Base-by-base conservation (phyloP, 2,888 invertebrate genomes). In the Dryococelus australis region DNA sequence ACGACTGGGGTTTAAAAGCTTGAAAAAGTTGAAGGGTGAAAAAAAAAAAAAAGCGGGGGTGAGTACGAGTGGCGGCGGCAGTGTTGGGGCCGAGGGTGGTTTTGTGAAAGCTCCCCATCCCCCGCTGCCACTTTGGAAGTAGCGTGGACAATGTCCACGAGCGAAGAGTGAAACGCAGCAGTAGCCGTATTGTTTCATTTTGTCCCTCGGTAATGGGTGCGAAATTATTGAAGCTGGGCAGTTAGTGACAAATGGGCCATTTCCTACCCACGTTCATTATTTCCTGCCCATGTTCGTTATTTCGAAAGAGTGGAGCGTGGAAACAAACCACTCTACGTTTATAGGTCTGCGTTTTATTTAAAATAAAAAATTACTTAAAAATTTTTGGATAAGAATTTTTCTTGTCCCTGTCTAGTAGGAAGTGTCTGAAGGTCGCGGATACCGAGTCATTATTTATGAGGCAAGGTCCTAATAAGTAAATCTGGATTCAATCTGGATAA, bases 141-240 rank as follows among this genome's bases (percentile, higher is more conserved):
- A 8, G 24, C 65, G 6, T 65, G 65, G 65, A 65, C 65, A 65
- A 65, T 65, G 65, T 65, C 65, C 65, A 20, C 65, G 65, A 5
- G 65, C 20, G 24, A 65, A 65, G 16, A 65, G 65, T 5, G 24
- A 65, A 13, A 65, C 20, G 65, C 65, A 12, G 65, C 65, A 65
- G 8, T 65, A 65, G 65, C 65, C 65, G 65, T 24, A 65, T 65
- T 65, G 65, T 65, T 65, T 65, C 65, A 65, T 65, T 65, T 24
- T 24, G 65, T 65, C 65, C 65, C 20, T 65, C 65, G 65, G 20
- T 65, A 65, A 65, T 65, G 65, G 65, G 65, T 16, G 65, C 16
- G 65, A 65, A 65, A 65, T 65, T 65, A 65, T 65, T 65, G 65
- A 65, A 65, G 65, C 65, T 24, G 65, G 65, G 65, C 65, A 65